Conservation (phyloP, 2,113 vertebrate genomes). For the Pelvicachromis taeniatus region DNA sequence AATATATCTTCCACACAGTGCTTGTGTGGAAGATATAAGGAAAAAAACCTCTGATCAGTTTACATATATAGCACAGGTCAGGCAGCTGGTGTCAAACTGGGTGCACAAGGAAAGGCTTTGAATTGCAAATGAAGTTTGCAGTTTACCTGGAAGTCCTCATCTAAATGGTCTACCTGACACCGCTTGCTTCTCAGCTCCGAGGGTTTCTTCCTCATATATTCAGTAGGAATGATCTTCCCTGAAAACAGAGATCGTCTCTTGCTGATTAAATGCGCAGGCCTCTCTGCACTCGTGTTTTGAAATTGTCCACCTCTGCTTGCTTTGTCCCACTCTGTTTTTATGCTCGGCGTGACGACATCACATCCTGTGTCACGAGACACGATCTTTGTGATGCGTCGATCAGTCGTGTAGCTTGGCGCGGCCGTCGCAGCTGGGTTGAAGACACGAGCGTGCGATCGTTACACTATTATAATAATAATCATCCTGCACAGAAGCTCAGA, state of each 20-base stretch:
- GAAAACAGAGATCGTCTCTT: background rate
- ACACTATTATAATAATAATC: background rate
- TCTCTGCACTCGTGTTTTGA: background rate
- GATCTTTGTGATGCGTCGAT: background rate
- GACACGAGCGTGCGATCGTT: fast-evolving
- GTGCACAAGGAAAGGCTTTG: background rate
- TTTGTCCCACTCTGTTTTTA: background rate
- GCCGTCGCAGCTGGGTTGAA: background rate
- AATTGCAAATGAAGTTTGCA: background rate
- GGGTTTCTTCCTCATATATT: background rate
- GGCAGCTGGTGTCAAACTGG: background rate
- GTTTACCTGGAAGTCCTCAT: background rate
- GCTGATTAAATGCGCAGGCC: background rate
- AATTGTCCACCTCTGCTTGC: background rate
- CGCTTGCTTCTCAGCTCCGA: background rate
- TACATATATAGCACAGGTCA: background rate
- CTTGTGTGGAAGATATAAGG: too few relatives aligned
- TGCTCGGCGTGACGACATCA: background rate
- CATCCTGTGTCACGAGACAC: background rate
- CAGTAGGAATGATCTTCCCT: background rate
- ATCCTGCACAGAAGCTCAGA: background rate
- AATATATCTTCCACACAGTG: too few relatives aligned
- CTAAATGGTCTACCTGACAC: background rate
- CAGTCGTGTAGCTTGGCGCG: background rate
- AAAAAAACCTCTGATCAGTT: background rate